These are phyloP conservation scores for Medauroidea extradentata DNA, from an alignment of 1,140 invertebrate species.

Conservation along the genomic window DNA sequence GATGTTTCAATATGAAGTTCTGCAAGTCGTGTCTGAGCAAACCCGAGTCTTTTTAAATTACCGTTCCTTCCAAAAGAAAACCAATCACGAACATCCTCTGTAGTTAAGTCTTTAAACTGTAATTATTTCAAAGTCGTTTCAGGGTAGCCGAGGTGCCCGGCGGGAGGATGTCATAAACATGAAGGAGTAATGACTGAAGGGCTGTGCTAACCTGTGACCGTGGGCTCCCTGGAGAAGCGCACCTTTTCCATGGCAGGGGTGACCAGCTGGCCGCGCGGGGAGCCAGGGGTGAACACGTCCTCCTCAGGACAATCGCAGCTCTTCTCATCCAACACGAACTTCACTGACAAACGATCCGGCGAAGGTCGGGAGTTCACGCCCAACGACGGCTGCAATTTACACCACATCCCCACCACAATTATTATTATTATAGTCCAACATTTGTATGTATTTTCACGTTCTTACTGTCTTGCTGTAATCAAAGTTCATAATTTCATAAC, in stretches of 20 bases:
- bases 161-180: no score
- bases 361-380: constrained; percentile 59
- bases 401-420: background rate
- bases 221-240: constrained; percentile 21
- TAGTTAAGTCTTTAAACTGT: background rate
- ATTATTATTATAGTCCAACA: no score
- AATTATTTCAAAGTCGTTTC: background rate
- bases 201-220: constrained; percentile 23
- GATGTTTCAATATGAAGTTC: background rate
- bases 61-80: constrained; percentile 1
- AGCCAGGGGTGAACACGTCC: constrained; percentile 34
- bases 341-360: constrained; percentile 62
- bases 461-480: no score
- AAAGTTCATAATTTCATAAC: no score
- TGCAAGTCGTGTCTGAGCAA: background rate
- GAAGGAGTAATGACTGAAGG: background rate
- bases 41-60: background rate
- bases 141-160: no score
- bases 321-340: constrained; percentile 53
- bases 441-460: no score
- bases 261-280: constrained; percentile 5
- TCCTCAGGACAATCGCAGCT: constrained; percentile 30
- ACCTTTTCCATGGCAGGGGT: constrained; percentile 21
- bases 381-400: constrained; percentile 25
- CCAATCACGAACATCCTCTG: background rate